A percentile compares a stretch with the other conserved stretches of the same genome.
phyloP scores from a whole-genome alignment of 2,888 invertebrate genomes.

The Tenthredo notha region DNA sequence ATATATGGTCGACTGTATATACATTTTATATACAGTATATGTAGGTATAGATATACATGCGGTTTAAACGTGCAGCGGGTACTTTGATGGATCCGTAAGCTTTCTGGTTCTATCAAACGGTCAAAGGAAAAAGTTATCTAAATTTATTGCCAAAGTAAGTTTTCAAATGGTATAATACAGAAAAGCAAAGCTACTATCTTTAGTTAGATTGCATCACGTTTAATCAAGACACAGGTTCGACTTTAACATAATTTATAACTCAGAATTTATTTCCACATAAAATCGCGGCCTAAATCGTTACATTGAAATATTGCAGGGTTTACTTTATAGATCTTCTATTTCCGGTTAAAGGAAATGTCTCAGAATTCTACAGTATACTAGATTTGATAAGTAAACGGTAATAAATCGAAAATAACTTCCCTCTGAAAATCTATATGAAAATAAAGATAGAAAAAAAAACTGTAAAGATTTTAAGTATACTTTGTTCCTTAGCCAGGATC shows the following conservation, averaged over 20 bases:
- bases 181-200: background rate
- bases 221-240: background rate
- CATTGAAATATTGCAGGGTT: background rate
- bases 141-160: background rate
- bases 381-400: background rate
- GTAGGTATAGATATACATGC: background rate
- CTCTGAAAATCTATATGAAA: background rate
- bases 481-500: background rate
- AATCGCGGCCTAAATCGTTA: background rate
- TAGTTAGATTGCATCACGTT: background rate
- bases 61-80: background rate
- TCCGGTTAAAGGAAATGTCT: background rate
- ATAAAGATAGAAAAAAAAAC: background rate
- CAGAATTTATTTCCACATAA: background rate
- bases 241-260: background rate
- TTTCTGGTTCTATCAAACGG: background rate
- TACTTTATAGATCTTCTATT: background rate
- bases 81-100: slow-evolving; percentile 19
- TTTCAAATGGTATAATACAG: background rate
- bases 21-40: background rate
- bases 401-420: background rate
- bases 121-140: background rate
- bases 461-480: background rate
- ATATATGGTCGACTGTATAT: background rate
- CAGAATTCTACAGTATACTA: background rate